A percentile compares a stretch with the other conserved stretches of the same genome.
Conservation (phyloP, 2,797 vertebrate genomes). For the Amazona finschi region DNA sequence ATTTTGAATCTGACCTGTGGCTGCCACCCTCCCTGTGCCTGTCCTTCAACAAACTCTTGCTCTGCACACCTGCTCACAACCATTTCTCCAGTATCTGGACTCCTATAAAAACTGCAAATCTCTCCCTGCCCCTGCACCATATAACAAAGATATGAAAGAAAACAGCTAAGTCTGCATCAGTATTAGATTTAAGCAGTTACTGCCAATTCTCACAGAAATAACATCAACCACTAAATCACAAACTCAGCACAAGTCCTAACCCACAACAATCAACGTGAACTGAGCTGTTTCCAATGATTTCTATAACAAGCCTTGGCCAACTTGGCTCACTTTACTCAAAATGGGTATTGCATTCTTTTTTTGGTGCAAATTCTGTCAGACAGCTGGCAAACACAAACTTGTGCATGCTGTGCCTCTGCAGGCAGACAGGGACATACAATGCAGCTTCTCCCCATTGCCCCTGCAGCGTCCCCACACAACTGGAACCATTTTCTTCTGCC, state of each 20-base stretch:
- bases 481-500: background rate
- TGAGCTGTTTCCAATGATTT: background rate
- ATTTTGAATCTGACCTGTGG: background rate
- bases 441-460: background rate
- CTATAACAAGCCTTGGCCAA: background rate
- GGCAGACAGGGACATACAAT: too few species aligned
- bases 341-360: background rate
- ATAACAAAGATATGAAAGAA: background rate
- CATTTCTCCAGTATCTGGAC: background rate
- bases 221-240: background rate
- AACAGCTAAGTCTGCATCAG: background rate
- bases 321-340: background rate
- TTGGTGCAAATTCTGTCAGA: background rate
- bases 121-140: background rate
- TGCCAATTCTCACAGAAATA: background rate
- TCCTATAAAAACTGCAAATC: background rate
- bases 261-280: background rate
- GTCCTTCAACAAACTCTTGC: background rate
- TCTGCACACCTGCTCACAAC: rapidly evolving
- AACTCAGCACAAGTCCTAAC: background rate
- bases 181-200: background rate
- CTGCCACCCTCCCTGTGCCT: background rate
- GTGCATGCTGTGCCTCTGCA: rapidly evolving
- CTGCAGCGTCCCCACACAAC: background rate
- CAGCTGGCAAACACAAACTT: background rate